A percentile compares a stretch with the other conserved stretches of the same genome.
phyloP scores from a whole-genome alignment of 1,140 invertebrate genomes.

The Drosophila triauraria region DNA sequence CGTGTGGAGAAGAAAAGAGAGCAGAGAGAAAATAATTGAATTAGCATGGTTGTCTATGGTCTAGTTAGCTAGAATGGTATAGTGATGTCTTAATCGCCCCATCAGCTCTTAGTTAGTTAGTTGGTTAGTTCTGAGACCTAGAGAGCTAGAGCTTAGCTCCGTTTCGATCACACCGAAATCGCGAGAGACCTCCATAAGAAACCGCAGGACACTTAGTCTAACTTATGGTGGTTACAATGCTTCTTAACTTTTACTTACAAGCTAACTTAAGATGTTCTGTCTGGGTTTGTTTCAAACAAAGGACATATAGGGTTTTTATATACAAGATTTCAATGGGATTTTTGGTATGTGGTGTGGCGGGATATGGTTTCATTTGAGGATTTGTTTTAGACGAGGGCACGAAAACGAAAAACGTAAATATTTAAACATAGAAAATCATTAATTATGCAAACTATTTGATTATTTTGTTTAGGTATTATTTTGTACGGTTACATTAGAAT shows the following conservation, averaged over 20 bases:
- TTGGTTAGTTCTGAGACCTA: conserved; percentile 2
- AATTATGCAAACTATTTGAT: conserved; percentile 82
- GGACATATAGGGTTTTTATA: conserved; percentile 80
- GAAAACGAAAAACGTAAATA: conserved; percentile 78
- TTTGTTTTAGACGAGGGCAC: conserved; percentile 83
- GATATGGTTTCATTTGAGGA: conserved; percentile 56
- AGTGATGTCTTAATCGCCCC: conserved; percentile 51
- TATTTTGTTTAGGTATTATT: conserved; percentile 58
- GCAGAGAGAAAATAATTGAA: conserved; percentile 85
- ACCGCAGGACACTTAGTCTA: conserved; percentile 16
- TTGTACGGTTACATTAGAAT: conserved; percentile 23
- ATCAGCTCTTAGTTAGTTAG: neutral
- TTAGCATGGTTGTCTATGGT: conserved; percentile 78
- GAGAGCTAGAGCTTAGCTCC: conserved; percentile 11
- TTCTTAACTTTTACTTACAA: conserved; percentile 23
- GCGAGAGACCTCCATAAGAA: neutral
- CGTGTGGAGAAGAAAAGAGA: conserved; percentile 84
- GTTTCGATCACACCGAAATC: conserved; percentile 65
- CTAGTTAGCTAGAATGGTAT: conserved; percentile 49
- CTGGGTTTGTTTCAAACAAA: conserved; percentile 69
- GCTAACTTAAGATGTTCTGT: conserved; percentile 47
- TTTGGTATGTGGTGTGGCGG: conserved; percentile 47
- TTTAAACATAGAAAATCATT: conserved; percentile 79
- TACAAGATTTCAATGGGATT: conserved; percentile 72
- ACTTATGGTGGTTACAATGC: conserved; percentile 11